Conservation (phyloP, 2,113 vertebrate species). For the Baryphthengus martii region DNA sequence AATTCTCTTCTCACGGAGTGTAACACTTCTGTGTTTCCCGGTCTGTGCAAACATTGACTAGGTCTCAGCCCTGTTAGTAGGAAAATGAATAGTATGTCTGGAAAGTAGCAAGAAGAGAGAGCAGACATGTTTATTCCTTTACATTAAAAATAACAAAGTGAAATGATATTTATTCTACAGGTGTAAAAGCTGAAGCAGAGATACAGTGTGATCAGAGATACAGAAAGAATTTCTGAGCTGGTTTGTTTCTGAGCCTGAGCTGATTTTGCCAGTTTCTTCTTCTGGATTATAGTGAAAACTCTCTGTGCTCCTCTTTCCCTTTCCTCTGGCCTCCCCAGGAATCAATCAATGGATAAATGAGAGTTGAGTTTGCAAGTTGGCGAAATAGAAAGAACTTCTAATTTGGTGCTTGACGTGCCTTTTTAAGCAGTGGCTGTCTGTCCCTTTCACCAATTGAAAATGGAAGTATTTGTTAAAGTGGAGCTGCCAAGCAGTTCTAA, state of each 20-base stretch:
- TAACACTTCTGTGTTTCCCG: not conserved
- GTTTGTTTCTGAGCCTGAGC: not conserved
- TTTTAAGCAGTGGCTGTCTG: not conserved
- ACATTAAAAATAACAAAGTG: not conserved
- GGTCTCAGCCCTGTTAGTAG: not conserved
- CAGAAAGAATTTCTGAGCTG: not conserved
- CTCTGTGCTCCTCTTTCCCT: not conserved
- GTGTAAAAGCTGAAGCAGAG: not conserved
- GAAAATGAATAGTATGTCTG: not conserved
- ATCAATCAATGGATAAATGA: not conserved
- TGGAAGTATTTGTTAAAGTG: not conserved
- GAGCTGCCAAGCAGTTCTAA: not conserved
- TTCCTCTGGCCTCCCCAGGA: not conserved
- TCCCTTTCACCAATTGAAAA: not conserved
- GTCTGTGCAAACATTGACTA: not conserved
- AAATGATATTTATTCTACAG: not conserved
- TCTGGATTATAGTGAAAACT: not conserved
- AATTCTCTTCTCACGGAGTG: not conserved
- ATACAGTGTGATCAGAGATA: fast-evolving
- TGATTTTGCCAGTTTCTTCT: not conserved
- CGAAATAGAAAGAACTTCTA: not conserved
- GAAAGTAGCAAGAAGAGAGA: not conserved
- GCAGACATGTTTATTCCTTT: not conserved
- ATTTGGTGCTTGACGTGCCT: not conserved
- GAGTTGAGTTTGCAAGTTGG: not conserved